Evolutionary conservation across 2,113 vertebrate species (phyloP).

Genomic region (Fregata magnificens): DNA sequence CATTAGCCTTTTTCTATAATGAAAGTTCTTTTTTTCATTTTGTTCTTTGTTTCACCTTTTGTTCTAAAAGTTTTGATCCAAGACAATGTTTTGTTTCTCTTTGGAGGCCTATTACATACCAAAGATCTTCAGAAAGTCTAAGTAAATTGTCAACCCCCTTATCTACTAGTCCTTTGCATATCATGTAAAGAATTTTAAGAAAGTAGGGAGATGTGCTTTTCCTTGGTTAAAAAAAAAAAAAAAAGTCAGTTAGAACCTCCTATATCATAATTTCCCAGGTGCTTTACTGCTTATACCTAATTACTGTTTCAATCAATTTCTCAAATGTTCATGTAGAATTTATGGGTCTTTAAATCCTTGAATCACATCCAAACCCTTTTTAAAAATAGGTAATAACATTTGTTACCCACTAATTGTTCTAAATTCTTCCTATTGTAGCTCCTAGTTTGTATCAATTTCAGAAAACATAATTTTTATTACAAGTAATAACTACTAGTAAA

Average conservation of each 20-base stretch:
- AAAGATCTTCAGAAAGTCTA: not conserved
- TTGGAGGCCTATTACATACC: not conserved
- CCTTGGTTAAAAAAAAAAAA: not conserved
- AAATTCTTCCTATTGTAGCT: not conserved
- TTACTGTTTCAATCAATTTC: slow-evolving; percentile 43
- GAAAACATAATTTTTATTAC: not conserved
- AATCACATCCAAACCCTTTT: slow-evolving; percentile 20
- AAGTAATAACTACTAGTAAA: not conserved
- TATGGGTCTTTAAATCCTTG: slow-evolving; percentile 11
- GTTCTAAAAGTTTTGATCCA: not conserved
- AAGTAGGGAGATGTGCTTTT: not conserved
- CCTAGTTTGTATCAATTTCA: not conserved
- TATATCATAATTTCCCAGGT: not conserved
- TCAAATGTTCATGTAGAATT: slow-evolving; percentile 4
- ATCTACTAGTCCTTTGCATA: not conserved
- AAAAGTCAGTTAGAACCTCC: not conserved
- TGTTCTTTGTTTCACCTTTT: not conserved
- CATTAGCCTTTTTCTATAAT: not conserved
- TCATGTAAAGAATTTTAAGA: not conserved
- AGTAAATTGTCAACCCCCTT: not conserved
- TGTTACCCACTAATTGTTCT: not conserved
- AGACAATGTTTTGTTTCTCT: not conserved
- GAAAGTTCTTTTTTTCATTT: not conserved
- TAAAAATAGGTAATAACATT: slow-evolving; percentile 23
- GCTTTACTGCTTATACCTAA: slow-evolving; percentile 12